Percentiles rank a stretch among this genome's conserved stretches.
These are phyloP conservation scores for Latrodectus elegans DNA, from an alignment of 2,888 invertebrate species.

Conservation along the genomic window DNA sequence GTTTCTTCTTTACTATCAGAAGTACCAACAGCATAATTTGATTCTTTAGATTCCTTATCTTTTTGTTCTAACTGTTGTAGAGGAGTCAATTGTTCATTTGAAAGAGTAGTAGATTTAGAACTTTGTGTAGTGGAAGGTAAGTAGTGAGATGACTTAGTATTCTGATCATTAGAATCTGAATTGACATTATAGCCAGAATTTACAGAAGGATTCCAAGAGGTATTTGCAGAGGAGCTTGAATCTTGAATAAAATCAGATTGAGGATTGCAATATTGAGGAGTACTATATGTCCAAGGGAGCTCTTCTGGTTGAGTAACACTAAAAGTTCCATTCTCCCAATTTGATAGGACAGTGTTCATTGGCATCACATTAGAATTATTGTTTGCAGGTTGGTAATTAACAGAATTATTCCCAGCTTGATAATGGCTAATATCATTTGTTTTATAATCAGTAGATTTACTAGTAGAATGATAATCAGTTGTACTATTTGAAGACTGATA, in stretches of 20 bases:
- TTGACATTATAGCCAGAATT: conserved; percentile 14
- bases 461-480: background rate
- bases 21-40: background rate
- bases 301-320: conserved; percentile 49
- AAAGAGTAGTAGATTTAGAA: background rate
- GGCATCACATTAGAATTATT: conserved; percentile 26
- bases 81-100: background rate
- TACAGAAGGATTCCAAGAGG: conserved; percentile 10
- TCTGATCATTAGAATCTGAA: background rate
- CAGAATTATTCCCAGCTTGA: background rate
- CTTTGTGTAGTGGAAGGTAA: conserved; percentile 8
- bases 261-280: conserved; percentile 51
- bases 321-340: conserved; percentile 49
- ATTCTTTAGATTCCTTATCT: background rate
- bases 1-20: background rate
- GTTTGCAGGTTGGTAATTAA: conserved; percentile 30
- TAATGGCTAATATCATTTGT: background rate
- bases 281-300: conserved; percentile 47
- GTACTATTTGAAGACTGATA: background rate
- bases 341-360: conserved; percentile 8
- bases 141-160: conserved; percentile 11
- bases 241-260: conserved; percentile 5
- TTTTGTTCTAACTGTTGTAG: conserved; percentile 13
- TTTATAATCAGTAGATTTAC: background rate
- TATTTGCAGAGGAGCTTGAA: conserved; percentile 29